A percentile compares a stretch with the other conserved stretches of the same genome.
These are phyloP conservation scores for Agrypnia vestita DNA, from an alignment of 1,140 invertebrate genomes.

Conservation along the genomic window DNA sequence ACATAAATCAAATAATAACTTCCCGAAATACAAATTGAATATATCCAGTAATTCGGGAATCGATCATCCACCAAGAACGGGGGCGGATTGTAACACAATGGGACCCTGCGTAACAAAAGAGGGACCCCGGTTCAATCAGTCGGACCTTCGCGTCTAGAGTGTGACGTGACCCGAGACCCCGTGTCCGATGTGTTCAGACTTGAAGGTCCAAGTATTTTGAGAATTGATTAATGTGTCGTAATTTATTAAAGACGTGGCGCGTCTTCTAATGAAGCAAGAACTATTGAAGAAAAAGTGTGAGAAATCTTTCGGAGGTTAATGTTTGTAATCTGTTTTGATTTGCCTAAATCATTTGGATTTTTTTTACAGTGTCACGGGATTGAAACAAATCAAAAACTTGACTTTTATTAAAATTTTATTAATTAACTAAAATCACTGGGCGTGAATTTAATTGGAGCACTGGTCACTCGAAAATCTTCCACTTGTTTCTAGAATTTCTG, in stretches of 20 bases:
- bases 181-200: constrained; percentile 2
- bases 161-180: constrained; percentile 2
- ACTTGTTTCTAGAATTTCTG: too few species aligned
- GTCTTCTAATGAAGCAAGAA: not conserved
- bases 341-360: too few species aligned
- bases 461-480: too few species aligned
- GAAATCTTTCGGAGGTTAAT: too few species aligned
- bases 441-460: too few species aligned
- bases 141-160: too few species aligned
- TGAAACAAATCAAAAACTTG: too few species aligned
- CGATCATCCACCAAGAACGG: constrained; percentile 5
- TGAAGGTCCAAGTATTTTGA: not conserved
- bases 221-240: constrained; percentile 10
- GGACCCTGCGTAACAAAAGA: not conserved
- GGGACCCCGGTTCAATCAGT: not conserved
- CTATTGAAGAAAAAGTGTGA: not conserved
- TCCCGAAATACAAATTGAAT: constrained; percentile 30
- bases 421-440: too few species aligned
- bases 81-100: constrained; percentile 16
- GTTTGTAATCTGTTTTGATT: too few species aligned
- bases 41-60: constrained; percentile 16
- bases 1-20: constrained; percentile 26
- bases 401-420: too few species aligned
- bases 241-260: constrained; percentile 8
- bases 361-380: too few species aligned